Evolutionary conservation across 1,140 invertebrate species (phyloP), one percentile per base, ranked within the genome.

Genomic region (Penaeus indicus): DNA sequence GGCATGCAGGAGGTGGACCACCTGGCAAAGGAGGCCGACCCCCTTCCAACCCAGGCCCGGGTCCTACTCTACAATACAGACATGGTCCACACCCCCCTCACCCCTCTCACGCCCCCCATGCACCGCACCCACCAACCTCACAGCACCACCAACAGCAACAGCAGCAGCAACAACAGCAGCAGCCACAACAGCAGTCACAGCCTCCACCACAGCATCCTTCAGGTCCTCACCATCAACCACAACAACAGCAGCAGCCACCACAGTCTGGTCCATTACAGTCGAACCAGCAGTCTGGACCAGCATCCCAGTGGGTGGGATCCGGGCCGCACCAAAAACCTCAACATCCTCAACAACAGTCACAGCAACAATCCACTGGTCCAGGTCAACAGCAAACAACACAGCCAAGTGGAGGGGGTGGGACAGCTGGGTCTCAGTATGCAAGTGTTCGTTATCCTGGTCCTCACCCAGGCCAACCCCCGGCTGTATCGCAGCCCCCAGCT

Each of bases 21-120:
- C 82, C 87, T 79, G 87, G 87, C 82, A 89, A 89, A 77, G 82
- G 87, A n/a, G 87, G 87, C 42, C 87, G 87, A 78, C 87, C 87
- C 87, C 86, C 86, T 27, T 89, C 87, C 87, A 89, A 89, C 75
- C 87, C 87, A 16, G 81, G 87, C 32, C 82, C 81, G 32, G 85
- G 85, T 42, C 85, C 85, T 47, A 80, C 60, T 83, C 47, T 75
- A 77, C 86, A 81, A 80, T 88, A 88, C 67, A 82, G 86, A 63
- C 84, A 85, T 67, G 67, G 47, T 69, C 84, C 84, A n/a, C 86
- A 88, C 86, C 61, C 60, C 42, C 80, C 86, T 80, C 79, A 75
- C 80, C 27, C 86, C 67, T 60, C 80, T 19, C 78, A 81, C 63
- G 64, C 42, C 32, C 85, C 84, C 72, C 84, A 54, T 54, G 54